Conservation (phyloP, 2,113 vertebrate species). For the Trinectes maculatus region DNA sequence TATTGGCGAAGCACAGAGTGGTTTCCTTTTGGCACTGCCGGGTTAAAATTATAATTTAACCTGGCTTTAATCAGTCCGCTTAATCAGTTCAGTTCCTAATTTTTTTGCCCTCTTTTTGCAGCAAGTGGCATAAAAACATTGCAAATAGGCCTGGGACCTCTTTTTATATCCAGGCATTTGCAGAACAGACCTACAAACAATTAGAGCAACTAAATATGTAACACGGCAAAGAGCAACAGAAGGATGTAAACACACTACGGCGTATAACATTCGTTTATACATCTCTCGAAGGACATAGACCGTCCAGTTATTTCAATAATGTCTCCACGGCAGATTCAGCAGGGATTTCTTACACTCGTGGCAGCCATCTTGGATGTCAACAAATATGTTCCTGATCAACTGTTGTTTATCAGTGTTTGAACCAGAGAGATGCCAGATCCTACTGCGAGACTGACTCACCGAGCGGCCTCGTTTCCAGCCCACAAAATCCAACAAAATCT, state of each 20-base stretch:
- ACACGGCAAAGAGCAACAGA: background rate
- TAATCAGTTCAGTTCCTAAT: background rate
- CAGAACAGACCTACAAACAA: background rate
- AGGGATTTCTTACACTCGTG: no score
- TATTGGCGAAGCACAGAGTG: conserved; percentile 11
- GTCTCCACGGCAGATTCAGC: background rate
- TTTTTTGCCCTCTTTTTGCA: no score
- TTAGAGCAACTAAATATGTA: background rate
- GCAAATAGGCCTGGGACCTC: background rate
- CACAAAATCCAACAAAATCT: no score
- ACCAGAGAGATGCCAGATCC: no score
- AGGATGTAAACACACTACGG: no score
- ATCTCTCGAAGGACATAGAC: background rate
- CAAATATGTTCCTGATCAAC: no score
- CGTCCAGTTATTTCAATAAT: background rate
- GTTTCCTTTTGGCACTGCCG: conserved; percentile 15
- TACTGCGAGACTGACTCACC: no score
- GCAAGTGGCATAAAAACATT: background rate
- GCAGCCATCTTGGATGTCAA: no score
- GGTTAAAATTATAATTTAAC: conserved; percentile 11
- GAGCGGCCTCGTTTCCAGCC: no score
- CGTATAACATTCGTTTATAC: no score
- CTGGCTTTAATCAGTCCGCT: background rate
- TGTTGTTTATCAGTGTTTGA: no score
- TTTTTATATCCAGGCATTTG: background rate